Percentiles rank a stretch among this genome's conserved stretches.
Conservation (phyloP, 2,888 invertebrate species). For the Apamea epomidion region DNA sequence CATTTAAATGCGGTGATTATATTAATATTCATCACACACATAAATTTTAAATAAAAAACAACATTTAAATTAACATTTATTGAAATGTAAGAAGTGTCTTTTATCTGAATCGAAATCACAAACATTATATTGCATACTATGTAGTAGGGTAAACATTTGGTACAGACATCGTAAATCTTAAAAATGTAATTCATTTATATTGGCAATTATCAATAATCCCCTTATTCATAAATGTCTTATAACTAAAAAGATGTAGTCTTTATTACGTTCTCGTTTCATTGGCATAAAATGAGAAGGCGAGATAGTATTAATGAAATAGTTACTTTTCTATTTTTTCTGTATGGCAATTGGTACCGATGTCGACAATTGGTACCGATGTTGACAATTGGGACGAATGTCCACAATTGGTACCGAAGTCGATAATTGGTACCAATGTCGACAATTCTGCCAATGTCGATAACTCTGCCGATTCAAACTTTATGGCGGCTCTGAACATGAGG, state of each 20-base stretch:
- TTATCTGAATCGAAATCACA: slow-evolving; percentile 47
- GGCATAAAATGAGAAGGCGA: background rate
- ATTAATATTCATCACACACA: no score
- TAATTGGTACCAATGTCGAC: no score
- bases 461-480: background rate
- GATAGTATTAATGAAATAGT: background rate
- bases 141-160: slow-evolving; percentile 47
- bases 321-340: background rate
- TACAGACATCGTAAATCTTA: slow-evolving; percentile 41
- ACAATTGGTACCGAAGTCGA: background rate
- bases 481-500: no score
- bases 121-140: slow-evolving; percentile 22
- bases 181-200: slow-evolving; percentile 14
- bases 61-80: slow-evolving; percentile 53
- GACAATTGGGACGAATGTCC: background rate
- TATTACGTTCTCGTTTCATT: background rate
- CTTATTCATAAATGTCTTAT: background rate
- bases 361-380: background rate
- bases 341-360: background rate
- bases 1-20: no score
- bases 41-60: slow-evolving; percentile 1
- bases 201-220: slow-evolving; percentile 35
- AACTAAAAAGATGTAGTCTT: background rate
- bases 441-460: no score
- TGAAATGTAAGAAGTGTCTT: slow-evolving; percentile 70